Evolutionary conservation across 1,140 invertebrate species (phyloP), one percentile per base, ranked within the genome.

Genomic region (Aphidius gifuensis): DNA sequence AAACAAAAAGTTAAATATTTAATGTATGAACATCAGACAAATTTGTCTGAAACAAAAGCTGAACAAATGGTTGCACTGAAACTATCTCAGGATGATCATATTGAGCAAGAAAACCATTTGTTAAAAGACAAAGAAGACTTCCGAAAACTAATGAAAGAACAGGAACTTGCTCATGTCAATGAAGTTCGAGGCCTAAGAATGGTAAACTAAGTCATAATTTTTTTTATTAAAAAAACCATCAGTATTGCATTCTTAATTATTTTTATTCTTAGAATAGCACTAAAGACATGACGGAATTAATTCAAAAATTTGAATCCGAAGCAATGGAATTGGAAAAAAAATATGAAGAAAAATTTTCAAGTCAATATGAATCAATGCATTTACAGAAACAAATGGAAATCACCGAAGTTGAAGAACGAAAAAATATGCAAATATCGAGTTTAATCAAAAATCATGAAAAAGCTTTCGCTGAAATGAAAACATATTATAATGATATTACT

Each of bases 1-100:
- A 94, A 94, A 79, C 92, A 96, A 75, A 95, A 94, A 85, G 90
- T 96, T 9, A 96, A 96, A 72, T 92, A 94, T 79, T 81, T 96
- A 32, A 87, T 95, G 78, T 95, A 94, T 77, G 93, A 96, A 73
- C 93, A 96, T 72, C 91, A 95, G 73, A 90, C 88, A 44, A 89
- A 90, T 71, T 83, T 92, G 49, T 88, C 91, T 1, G 88, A 92
- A 71, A 80, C 89, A 23, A 89, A 91, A 77, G 88, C 90, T 7
- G 89, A 93, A 71, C 86, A 87, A 40, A 84, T 90, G 76, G 88
- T 92, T 1, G 84, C 88, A 8, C 76, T 93, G 6, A 92, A 92
- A 78, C 75, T 89, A 8, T 85, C 87, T 6, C 86, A 92, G 73
- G 88, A 92, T 69, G 85, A 90, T 71, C 87, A 92, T 72, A 76